These are phyloP conservation scores for Halictus ligatus DNA, from an alignment of 2,888 invertebrate species.

Conservation along the genomic window DNA sequence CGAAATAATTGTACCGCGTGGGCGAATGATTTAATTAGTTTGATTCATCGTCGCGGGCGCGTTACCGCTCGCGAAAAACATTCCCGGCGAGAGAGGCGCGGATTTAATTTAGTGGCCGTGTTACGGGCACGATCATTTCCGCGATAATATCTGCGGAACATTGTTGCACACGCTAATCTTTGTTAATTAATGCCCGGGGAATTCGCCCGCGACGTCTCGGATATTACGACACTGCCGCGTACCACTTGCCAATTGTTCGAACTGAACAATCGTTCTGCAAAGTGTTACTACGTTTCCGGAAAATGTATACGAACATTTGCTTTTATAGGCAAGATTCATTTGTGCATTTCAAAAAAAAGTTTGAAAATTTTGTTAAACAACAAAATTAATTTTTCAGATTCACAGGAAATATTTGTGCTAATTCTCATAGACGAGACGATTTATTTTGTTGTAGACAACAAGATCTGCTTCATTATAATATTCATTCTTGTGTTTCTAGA, in stretches of 20 bases:
- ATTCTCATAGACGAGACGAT: too few species aligned
- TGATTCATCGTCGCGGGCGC: conserved; percentile 49
- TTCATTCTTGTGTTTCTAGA: too few species aligned
- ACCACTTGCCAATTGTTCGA: not conserved
- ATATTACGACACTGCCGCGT: conserved; percentile 54
- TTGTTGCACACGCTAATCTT: conserved; percentile 50
- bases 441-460: too few species aligned
- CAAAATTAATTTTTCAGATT: not conserved
- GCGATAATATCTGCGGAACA: conserved; percentile 44
- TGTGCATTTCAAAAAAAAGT: not conserved
- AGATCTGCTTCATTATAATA: too few species aligned
- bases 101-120: conserved; percentile 54
- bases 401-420: too few species aligned
- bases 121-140: conserved; percentile 44
- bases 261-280: not conserved
- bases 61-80: conserved; percentile 32
- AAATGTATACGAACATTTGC: not conserved
- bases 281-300: not conserved
- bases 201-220: conserved; percentile 21
- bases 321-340: not conserved
- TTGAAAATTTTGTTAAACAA: not conserved
- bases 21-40: conserved; percentile 61
- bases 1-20: conserved; percentile 51
- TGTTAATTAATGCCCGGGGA: conserved; percentile 59
- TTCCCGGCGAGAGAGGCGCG: conserved; percentile 21